Evolutionary conservation across 1,140 invertebrate genomes (phyloP).

Genomic region (Onthophagus taurus): DNA sequence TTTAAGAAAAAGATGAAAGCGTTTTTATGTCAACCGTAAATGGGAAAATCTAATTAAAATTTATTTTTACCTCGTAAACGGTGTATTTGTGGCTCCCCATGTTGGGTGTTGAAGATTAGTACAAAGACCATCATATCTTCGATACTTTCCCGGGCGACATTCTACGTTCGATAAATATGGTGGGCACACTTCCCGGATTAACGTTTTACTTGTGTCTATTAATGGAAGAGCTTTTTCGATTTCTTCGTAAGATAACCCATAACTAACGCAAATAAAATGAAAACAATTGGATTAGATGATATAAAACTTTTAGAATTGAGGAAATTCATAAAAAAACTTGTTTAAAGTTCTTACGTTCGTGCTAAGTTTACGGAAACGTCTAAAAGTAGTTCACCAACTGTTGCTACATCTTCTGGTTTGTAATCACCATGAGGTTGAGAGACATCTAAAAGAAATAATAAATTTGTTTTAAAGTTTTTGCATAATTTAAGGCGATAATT

Average conservation of each 20-base stretch:
- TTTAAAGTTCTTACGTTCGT: no score
- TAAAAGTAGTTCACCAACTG: slow-evolving; percentile 72
- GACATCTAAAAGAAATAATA: slow-evolving; percentile 54
- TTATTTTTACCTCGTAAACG: slow-evolving; percentile 74
- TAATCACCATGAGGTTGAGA: slow-evolving; percentile 64
- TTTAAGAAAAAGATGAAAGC: no score
- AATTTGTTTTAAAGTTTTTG: no score
- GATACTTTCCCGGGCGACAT: slow-evolving; percentile 82
- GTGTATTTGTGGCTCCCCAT: slow-evolving; percentile 79
- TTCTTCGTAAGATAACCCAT: slow-evolving; percentile 73
- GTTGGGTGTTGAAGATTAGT: slow-evolving; percentile 86
- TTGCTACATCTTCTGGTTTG: slow-evolving; percentile 71
- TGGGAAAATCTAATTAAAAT: no score
- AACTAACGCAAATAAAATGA: slow-evolving; percentile 44
- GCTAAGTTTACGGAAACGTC: slow-evolving; percentile 79
- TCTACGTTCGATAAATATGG: slow-evolving; percentile 79
- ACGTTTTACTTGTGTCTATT: slow-evolving; percentile 82
- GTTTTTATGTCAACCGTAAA: no score
- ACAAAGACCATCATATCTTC: slow-evolving; percentile 82
- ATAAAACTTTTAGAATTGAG: slow-evolving; percentile 7
- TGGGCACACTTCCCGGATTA: slow-evolving; percentile 79
- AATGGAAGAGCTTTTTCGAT: slow-evolving; percentile 79
- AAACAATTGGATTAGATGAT: slow-evolving; percentile 4
- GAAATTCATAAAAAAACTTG: slow-evolving; percentile 37
- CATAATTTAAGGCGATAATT: no score